Conservation (phyloP, 2,888 invertebrate species). For the Unio delphinus region DNA sequence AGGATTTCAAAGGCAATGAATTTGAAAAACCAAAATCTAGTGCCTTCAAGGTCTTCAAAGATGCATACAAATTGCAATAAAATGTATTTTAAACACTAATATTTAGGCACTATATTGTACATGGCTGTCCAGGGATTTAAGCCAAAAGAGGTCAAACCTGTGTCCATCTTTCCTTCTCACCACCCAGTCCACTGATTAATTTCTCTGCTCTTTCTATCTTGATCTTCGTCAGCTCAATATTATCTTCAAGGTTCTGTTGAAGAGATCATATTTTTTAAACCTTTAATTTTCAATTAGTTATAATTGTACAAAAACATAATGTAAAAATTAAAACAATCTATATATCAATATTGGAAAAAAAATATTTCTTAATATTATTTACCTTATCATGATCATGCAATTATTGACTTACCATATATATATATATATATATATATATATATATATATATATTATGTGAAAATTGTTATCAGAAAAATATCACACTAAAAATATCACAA, state of each 20-base stretch:
- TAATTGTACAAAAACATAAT: neutral
- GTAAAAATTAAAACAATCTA: neutral
- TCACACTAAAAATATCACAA: neutral
- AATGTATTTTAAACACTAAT: too few relatives aligned
- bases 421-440: too few relatives aligned
- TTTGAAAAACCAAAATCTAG: too few relatives aligned
- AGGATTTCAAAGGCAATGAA: too few relatives aligned
- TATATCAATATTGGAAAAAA: neutral
- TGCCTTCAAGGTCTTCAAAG: too few relatives aligned
- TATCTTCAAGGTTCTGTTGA: slow-evolving; percentile 66
- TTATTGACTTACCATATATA: too few relatives aligned
- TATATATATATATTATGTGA: neutral
- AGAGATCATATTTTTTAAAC: neutral
- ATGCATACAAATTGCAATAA: too few relatives aligned
- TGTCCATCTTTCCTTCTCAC: slow-evolving; percentile 70
- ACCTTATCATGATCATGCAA: too few relatives aligned
- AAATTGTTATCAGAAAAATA: neutral
- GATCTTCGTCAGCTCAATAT: slow-evolving; percentile 69
- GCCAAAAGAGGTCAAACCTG: slow-evolving; percentile 41
- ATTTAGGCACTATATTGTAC: too few relatives aligned
- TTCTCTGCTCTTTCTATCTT: slow-evolving; percentile 71
- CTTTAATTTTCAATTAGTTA: neutral
- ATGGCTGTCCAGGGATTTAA: too few relatives aligned
- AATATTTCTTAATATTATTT: neutral
- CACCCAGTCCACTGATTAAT: slow-evolving; percentile 69